Conservation (phyloP, 2,888 invertebrate species). For the Junonia oenone region DNA sequence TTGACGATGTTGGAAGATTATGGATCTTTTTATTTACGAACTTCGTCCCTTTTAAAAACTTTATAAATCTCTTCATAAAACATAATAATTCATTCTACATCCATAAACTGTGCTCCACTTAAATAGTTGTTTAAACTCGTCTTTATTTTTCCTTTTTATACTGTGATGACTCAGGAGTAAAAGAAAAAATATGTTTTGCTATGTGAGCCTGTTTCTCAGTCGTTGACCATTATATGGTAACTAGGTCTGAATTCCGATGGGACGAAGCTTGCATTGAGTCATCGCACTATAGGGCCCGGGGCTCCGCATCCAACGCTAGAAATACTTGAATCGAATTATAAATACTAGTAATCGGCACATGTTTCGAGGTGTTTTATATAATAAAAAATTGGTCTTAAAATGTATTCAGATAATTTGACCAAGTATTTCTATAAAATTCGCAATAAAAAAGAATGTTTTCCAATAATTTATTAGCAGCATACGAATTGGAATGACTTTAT, state of each 20-base stretch:
- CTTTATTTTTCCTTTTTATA: slow-evolving; percentile 54
- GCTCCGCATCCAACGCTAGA: slow-evolving; percentile 40
- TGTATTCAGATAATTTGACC: slow-evolving; percentile 8
- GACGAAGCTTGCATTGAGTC: slow-evolving; percentile 79
- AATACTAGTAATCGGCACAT: neutral
- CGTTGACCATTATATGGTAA: slow-evolving; percentile 12
- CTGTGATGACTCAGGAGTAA: slow-evolving; percentile 77
- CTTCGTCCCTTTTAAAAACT: slow-evolving; percentile 50
- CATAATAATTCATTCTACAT: slow-evolving; percentile 53
- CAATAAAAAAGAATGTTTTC: slow-evolving; percentile 10
- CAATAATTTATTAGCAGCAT: neutral
- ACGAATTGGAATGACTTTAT: neutral
- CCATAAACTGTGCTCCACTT: slow-evolving; percentile 50
- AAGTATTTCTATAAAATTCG: slow-evolving; percentile 19
- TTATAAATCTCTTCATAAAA: slow-evolving; percentile 40
- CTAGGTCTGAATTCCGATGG: slow-evolving; percentile 48
- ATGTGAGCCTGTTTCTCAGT: slow-evolving; percentile 31
- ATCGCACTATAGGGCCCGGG: slow-evolving; percentile 75
- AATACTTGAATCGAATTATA: slow-evolving; percentile 29
- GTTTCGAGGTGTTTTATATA: neutral
- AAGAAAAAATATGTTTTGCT: slow-evolving; percentile 33
- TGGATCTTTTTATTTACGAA: slow-evolving; percentile 66
- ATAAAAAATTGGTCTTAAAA: neutral
- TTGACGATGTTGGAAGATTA: slow-evolving; percentile 71
- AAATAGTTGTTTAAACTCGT: slow-evolving; percentile 41